Percentiles rank a stretch among this genome's conserved stretches.
Conservation (phyloP, 2,113 vertebrate species). For the Urocolius indicus region DNA sequence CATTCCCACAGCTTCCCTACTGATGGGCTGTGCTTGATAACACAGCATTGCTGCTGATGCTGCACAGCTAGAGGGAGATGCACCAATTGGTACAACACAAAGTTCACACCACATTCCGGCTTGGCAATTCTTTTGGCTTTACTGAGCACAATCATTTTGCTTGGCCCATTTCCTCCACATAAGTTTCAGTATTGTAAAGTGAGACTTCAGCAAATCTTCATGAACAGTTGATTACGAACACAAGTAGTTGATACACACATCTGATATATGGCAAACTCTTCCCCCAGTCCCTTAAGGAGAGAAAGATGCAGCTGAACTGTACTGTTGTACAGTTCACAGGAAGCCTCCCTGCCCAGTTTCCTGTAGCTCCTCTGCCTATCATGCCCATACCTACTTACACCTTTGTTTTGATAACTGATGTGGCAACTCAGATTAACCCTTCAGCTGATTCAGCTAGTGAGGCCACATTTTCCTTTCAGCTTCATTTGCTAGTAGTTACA, state of each 20-base stretch:
- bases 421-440: background rate
- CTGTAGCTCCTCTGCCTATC: background rate
- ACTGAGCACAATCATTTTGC: background rate
- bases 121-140: background rate
- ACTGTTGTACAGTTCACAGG: background rate
- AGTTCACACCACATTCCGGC: background rate
- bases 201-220: background rate
- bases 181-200: background rate
- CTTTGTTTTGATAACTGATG: background rate
- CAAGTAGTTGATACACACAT: background rate
- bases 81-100: background rate
- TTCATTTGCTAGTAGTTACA: background rate
- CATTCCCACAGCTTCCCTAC: background rate
- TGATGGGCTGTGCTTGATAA: background rate
- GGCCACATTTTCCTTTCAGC: background rate
- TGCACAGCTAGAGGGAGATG: constrained; percentile 3
- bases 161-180: background rate
- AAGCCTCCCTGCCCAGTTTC: background rate
- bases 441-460: background rate
- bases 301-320: background rate
- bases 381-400: background rate
- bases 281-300: background rate
- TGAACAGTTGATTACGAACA: background rate
- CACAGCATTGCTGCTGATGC: background rate
- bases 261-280: background rate